These are phyloP conservation scores for Phymatocera aterrima DNA, from an alignment of 2,888 invertebrate genomes.

Conservation along the genomic window DNA sequence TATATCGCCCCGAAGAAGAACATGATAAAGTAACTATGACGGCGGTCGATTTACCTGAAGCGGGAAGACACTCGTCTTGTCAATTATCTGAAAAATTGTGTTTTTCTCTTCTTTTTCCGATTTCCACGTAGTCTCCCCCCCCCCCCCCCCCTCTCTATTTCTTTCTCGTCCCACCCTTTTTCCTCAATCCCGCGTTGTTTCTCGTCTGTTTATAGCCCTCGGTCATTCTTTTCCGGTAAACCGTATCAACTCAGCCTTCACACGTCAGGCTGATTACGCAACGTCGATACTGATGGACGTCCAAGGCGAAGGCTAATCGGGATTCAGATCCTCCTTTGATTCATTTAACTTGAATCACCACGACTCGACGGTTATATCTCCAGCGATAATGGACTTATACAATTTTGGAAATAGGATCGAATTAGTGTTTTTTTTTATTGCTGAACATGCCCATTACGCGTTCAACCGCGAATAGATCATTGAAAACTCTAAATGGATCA, in stretches of 20 bases:
- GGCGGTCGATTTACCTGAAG: constrained; percentile 12
- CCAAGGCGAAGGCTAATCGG: not conserved
- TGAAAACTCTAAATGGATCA: too few relatives aligned
- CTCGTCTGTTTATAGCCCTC: not conserved
- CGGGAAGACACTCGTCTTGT: constrained; percentile 9
- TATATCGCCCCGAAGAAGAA: not conserved
- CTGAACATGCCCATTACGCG: too few relatives aligned
- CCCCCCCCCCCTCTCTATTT: not conserved
- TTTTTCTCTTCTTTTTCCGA: not conserved
- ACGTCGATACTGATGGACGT: not conserved
- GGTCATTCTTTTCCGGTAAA: constrained; percentile 2
- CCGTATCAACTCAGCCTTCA: not conserved
- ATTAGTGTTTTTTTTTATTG: too few relatives aligned
- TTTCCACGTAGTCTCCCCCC: not conserved
- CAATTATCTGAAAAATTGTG: constrained; percentile 23
- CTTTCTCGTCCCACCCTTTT: not conserved
- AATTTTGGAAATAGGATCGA: not conserved
- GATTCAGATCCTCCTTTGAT: not conserved
- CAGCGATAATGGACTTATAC: not conserved
- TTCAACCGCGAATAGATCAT: too few relatives aligned
- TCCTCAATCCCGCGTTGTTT: not conserved
- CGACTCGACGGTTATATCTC: not conserved
- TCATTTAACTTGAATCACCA: not conserved
- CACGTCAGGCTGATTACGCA: not conserved
- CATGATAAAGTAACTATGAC: constrained; percentile 16